Evolutionary conservation across 2,888 invertebrate species (phyloP), one percentile per base, ranked within the genome.

Genomic region (Calliopum simillimum): DNA sequence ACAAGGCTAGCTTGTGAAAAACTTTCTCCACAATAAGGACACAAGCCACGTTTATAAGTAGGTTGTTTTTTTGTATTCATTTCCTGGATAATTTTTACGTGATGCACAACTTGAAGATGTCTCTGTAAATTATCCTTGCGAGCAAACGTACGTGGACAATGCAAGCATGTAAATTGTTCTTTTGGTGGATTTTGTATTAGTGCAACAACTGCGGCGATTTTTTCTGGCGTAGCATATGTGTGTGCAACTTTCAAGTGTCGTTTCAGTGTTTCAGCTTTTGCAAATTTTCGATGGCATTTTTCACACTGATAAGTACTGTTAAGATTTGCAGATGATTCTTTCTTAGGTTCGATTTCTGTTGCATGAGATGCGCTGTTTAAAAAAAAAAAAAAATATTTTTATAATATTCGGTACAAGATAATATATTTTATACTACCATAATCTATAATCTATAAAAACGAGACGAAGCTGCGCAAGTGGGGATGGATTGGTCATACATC

Each of bases 1-100:
- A 89, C 89, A 21, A 90, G 81, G 0, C 90, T 90, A 0, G 89
- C 89, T 73, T 89, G 89, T 16, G 89, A 88, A 78, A 90, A 90
- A 49, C 88, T 88, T 3, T 89, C 84, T 1, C 90, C 90, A 77
- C 90, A 90, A 76, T 89, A 88, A 2, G 89, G 86, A 68, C 90
- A 90, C 13, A 90, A 81, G 0, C 79, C 78, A 46, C 88, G 88
- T 67, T 82, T 84, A 19, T 78, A 76, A 0, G 56, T 75, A 0
- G 80, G 78, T 11, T 73, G 79, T 72, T 58, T 79, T 56, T 56
- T 71, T 11, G 8, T 13, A 33, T 6, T n/a, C 3, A 55, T 16
- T 41, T 21, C 43, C 12, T 66, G 21, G n/a, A 16, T 19, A 16
- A n/a, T 12, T 11, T 56, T 58, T 4, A 66, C 12, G 46, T 47